These are phyloP conservation scores for Spermophilus dauricus DNA, from an alignment of 2,113 vertebrate species.

Conservation along the genomic window DNA sequence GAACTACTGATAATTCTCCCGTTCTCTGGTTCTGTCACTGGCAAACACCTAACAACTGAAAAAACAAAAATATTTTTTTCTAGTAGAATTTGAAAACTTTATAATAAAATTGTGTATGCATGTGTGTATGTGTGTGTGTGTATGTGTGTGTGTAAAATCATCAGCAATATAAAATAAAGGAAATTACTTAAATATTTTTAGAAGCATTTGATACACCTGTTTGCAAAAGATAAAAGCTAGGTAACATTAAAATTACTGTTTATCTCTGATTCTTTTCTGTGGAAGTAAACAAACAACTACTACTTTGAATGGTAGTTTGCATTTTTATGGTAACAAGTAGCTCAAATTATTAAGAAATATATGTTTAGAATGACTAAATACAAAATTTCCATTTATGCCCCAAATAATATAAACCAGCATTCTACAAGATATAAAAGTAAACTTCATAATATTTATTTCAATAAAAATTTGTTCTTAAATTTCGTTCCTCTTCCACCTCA, in stretches of 20 bases:
- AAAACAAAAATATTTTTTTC: conserved; percentile 63
- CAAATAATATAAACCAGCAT: neutral
- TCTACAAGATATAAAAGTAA: neutral
- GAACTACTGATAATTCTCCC: conserved; percentile 51
- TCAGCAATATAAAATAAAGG: neutral
- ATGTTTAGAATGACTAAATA: neutral
- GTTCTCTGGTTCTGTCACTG: conserved; percentile 70
- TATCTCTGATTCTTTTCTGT: neutral
- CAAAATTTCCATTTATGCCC: neutral
- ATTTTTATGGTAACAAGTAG: neutral
- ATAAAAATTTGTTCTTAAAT: neutral
- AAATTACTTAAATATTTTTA: neutral
- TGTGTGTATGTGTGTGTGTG: too few relatives aligned
- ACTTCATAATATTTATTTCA: neutral
- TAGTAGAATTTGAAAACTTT: neutral
- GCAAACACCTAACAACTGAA: conserved; percentile 88
- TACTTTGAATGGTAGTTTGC: neutral
- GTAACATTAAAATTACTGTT: neutral
- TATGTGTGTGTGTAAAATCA: neutral
- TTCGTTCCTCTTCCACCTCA: neutral
- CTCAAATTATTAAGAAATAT: conserved; percentile 14
- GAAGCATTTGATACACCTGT: neutral
- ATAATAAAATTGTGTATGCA: neutral
- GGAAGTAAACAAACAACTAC: neutral
- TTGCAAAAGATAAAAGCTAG: neutral